Conservation (phyloP, 2,888 invertebrate species). For the Stegana nigrithorax region DNA sequence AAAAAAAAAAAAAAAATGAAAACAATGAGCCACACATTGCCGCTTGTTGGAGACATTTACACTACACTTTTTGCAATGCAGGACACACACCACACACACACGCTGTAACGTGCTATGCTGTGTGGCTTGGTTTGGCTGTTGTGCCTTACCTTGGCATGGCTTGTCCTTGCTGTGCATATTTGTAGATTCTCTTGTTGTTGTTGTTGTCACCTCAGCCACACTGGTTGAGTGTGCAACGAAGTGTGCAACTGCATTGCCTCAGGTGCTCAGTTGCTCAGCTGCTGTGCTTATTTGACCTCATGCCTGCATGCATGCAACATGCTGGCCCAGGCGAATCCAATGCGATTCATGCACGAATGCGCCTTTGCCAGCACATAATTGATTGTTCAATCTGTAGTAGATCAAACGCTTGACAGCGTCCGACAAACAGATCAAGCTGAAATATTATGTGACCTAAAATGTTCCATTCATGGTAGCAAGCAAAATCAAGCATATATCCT, state of each 20-base stretch:
- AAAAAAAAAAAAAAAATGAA: too few relatives aligned
- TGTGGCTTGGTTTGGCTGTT: too few relatives aligned
- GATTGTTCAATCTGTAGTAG: constrained; percentile 61
- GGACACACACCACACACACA: too few relatives aligned
- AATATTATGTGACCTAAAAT: constrained; percentile 43
- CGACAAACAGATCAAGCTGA: constrained; percentile 55
- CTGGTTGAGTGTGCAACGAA: neutral
- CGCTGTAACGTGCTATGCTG: too few relatives aligned
- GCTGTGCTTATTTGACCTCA: neutral
- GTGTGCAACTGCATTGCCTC: constrained; percentile 34
- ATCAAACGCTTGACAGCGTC: constrained; percentile 59
- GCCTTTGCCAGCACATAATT: constrained; percentile 48
- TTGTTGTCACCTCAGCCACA: neutral
- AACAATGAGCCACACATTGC: too few relatives aligned
- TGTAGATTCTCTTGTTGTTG: neutral
- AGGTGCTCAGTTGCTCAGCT: neutral
- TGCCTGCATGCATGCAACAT: constrained; percentile 21
- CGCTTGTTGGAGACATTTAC: too few relatives aligned
- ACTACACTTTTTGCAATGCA: too few relatives aligned
- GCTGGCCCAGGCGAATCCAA: constrained; percentile 18
- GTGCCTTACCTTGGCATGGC: too few relatives aligned
- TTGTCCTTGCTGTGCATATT: too few relatives aligned
- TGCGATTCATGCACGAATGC: constrained; percentile 44
- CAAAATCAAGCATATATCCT: too few relatives aligned
- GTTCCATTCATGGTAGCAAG: neutral